A percentile compares a stretch with the other conserved stretches of the same genome.
Evolutionary conservation across 2,797 vertebrate genomes (phyloP).

Genomic region (Mareca penelope): DNA sequence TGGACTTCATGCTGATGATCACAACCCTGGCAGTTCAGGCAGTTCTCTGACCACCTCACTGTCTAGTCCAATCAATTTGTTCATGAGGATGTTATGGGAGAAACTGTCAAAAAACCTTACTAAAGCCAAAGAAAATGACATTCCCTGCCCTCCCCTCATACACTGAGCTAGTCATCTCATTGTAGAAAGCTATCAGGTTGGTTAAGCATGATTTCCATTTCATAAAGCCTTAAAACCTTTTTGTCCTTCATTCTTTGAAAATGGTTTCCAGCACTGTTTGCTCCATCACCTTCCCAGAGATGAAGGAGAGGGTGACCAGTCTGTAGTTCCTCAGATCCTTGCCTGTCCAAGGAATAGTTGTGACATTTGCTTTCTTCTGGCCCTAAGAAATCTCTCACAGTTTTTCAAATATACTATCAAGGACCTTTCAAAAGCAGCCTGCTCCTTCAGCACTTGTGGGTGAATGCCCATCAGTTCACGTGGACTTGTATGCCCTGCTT

Average conservation of each 20-base stretch:
- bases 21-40: not conserved
- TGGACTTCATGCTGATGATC: not conserved
- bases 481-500: not conserved
- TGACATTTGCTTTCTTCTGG: not conserved
- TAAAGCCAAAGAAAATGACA: not conserved
- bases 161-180: not conserved
- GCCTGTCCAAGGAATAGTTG: not conserved
- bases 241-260: not conserved
- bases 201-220: not conserved
- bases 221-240: not conserved
- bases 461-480: not conserved
- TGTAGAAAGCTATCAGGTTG: not conserved
- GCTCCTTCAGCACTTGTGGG: not conserved
- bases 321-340: not conserved
- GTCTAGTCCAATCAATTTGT: not conserved
- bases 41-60: not conserved
- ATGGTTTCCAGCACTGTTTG: not conserved
- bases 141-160: not conserved
- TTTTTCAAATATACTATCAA: not conserved
- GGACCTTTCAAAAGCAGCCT: not conserved
- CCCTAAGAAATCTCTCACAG: not conserved
- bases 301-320: not conserved
- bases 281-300: not conserved
- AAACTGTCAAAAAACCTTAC: not conserved
- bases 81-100: not conserved